A percentile compares a stretch with the other conserved stretches of the same genome.
These are phyloP conservation scores for Sebastolobus altivelis DNA, from an alignment of 2,797 vertebrate genomes.

Conservation along the genomic window DNA sequence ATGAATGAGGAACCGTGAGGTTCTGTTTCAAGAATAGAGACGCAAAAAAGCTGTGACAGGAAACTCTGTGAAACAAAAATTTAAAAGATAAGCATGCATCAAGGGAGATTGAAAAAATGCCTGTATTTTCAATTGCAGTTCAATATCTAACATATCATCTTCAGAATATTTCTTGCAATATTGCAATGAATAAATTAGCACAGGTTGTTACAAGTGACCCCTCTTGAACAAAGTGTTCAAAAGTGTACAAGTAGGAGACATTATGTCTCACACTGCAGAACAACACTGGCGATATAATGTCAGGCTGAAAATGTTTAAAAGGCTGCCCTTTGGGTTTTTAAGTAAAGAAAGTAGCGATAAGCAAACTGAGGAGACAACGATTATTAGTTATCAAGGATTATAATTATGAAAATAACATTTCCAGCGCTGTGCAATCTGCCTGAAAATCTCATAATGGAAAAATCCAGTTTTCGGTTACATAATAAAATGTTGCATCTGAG, in stretches of 20 bases:
- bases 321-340: background rate
- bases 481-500: background rate
- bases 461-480: background rate
- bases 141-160: background rate
- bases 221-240: background rate
- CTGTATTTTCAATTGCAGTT: background rate
- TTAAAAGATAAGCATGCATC: background rate
- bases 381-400: background rate
- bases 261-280: background rate
- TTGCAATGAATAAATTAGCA: background rate
- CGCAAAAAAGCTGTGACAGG: background rate
- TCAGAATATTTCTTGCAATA: background rate
- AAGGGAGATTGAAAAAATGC: too few relatives aligned
- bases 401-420: background rate
- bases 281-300: background rate
- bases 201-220: background rate
- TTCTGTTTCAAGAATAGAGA: background rate
- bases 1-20: background rate
- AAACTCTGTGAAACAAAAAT: background rate
- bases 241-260: background rate
- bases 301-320: too few relatives aligned
- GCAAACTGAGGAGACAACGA: background rate
- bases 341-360: background rate
- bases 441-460: background rate
- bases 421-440: background rate